Evolutionary conservation across 2,113 vertebrate species (phyloP).

Genomic region (Esox niger): DNA sequence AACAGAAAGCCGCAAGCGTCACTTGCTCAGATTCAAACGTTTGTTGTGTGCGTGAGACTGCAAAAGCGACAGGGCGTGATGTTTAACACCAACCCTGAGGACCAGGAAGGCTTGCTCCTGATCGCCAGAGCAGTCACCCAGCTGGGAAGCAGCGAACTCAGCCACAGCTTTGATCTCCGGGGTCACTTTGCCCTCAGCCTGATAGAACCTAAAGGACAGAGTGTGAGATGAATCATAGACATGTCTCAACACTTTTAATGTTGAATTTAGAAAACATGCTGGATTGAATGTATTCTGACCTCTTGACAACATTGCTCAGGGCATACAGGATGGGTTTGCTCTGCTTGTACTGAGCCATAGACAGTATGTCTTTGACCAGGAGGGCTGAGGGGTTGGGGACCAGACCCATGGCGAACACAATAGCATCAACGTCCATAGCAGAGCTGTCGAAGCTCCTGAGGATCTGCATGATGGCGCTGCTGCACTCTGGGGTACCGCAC

Average conservation of each 20-base stretch:
- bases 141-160: slow-evolving; percentile 75
- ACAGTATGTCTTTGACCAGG: slow-evolving; percentile 81
- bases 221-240: not conserved
- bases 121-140: slow-evolving; percentile 81
- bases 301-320: slow-evolving; percentile 83
- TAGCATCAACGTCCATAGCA: slow-evolving; percentile 73
- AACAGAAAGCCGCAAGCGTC: slow-evolving; percentile 1
- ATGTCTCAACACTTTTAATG: not conserved
- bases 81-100: slow-evolving; percentile 75
- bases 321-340: slow-evolving; percentile 87
- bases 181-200: slow-evolving; percentile 58
- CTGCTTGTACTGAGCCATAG: slow-evolving; percentile 79
- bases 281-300: slow-evolving; percentile 68
- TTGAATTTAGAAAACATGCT: not conserved
- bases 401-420: slow-evolving; percentile 82
- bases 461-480: slow-evolving; percentile 79
- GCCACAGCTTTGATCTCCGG: slow-evolving; percentile 79
- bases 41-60: not conserved
- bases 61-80: not conserved
- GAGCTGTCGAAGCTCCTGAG: slow-evolving; percentile 70
- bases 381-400: slow-evolving; percentile 79
- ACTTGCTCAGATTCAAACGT: not conserved
- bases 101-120: slow-evolving; percentile 81
- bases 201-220: slow-evolving; percentile 73
- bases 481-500: slow-evolving; percentile 89